Base-by-base conservation (phyloP, 2,797 vertebrate species). In the Myotis myotis region DNA sequence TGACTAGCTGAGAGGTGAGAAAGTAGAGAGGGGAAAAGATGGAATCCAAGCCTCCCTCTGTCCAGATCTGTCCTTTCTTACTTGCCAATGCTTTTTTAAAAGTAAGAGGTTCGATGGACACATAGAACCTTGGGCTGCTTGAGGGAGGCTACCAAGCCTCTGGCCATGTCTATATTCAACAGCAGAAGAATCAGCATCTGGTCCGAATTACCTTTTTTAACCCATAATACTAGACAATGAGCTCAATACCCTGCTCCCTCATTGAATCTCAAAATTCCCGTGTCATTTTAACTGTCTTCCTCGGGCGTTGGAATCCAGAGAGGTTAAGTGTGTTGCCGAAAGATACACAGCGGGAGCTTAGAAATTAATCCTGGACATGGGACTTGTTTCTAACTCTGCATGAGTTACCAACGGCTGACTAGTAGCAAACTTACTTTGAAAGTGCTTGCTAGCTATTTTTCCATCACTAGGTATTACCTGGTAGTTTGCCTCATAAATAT, bases 401-500 rank as follows among this genome's bases (percentile, higher is more conserved):
- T 51, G 85, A 83, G 86, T 96, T 95, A 92, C 66, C 96, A 95
- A 49, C 51, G 78, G 53, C 85, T 88, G 93, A 64, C 87, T 60
- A 84, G 93, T 25, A 87, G 92, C 87, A 93, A 93, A 89, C 75
- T 92, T 92, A 93, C 93, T 96, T 96, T 89, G 90, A 96, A 97
- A 97, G 94, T 87, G 90, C 93, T 97, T 96, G 90, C 96, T 88
- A 78, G 95, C 92, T 94, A 79, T 93, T 97, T 92, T 94, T 89
- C 92, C 87, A 94, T 94, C 93, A 75, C 82, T 51, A 93, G 92
- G 91, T 95, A 92, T 70, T 93, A 97, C 96, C 90, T 95, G 82
- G 95, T 94, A 96, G 93, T 93, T 93, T 90, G 93, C 49, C 55
- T 97, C 96, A 96, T 97, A 95, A 97, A 97, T 97, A 97, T 95